Conservation (phyloP, 2,888 invertebrate species). For the Osmoderma eremita region DNA sequence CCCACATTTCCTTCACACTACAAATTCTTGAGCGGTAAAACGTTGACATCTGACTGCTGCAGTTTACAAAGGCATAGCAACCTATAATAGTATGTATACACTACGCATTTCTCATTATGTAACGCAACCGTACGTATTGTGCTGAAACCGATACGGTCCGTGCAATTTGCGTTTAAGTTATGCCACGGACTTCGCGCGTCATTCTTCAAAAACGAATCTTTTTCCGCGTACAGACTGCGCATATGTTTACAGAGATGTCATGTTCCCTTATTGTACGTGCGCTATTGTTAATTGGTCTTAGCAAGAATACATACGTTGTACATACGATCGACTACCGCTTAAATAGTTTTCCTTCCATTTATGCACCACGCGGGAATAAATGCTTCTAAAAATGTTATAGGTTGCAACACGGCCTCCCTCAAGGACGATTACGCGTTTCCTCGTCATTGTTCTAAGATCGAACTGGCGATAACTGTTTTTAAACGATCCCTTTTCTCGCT, state of each 20-base stretch:
- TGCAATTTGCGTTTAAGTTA: neutral
- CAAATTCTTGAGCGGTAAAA: too few species aligned
- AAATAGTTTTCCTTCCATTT: slow-evolving; percentile 25
- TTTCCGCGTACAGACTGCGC: slow-evolving; percentile 20
- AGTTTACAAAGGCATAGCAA: too few species aligned
- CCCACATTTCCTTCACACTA: too few species aligned
- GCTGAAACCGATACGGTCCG: too few species aligned
- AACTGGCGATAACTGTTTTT: slow-evolving; percentile 20
- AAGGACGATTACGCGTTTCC: slow-evolving; percentile 19
- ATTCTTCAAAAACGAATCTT: neutral
- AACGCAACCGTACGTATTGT: too few species aligned
- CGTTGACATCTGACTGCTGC: too few species aligned
- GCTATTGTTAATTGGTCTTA: slow-evolving; percentile 38
- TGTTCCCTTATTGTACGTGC: slow-evolving; percentile 45
- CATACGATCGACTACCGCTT: slow-evolving; percentile 7
- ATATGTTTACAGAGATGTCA: slow-evolving; percentile 47
- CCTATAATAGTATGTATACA: too few species aligned
- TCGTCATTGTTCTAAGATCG: slow-evolving; percentile 19
- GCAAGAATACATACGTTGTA: slow-evolving; percentile 16
- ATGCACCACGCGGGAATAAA: neutral
- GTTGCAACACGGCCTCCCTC: slow-evolving; percentile 7
- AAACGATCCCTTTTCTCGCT: slow-evolving; percentile 16
- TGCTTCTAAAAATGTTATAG: slow-evolving; percentile 1
- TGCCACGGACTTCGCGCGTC: neutral
- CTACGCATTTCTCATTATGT: too few species aligned